Conservation (phyloP, 2,797 vertebrate species). For the Eleutherodactylus coqui region DNA sequence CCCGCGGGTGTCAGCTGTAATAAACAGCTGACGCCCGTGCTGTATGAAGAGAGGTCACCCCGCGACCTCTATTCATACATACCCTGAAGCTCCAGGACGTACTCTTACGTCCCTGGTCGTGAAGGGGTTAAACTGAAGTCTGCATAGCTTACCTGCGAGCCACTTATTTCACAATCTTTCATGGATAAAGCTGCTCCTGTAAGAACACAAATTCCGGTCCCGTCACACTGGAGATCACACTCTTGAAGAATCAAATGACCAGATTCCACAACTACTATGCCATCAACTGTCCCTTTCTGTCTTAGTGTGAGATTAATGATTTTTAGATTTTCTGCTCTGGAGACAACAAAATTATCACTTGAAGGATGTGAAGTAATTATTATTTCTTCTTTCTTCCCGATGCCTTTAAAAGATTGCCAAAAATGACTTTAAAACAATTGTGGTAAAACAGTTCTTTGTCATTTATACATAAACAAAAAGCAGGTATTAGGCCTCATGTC, state of each 20-base stretch:
- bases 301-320: conserved; percentile 71
- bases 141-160: background rate
- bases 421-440: background rate
- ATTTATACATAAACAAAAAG: background rate
- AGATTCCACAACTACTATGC: conserved; percentile 75
- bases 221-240: conserved; percentile 75
- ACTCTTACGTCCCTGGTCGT: too few relatives aligned
- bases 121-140: too few relatives aligned
- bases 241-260: conserved; percentile 75
- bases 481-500: too few relatives aligned
- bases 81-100: too few relatives aligned
- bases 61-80: too few relatives aligned
- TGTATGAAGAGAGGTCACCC: too few relatives aligned
- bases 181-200: conserved; percentile 71
- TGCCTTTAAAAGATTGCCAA: background rate
- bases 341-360: conserved; percentile 67
- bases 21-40: too few relatives aligned
- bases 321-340: conserved; percentile 70
- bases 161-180: conserved; percentile 68
- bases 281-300: conserved; percentile 74
- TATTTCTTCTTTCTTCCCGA: conserved; percentile 23
- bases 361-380: conserved; percentile 6
- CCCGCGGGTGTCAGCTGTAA: too few relatives aligned
- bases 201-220: conserved; percentile 73
- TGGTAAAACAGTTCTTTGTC: background rate